These are phyloP conservation scores for Kradibia gibbosae DNA, from an alignment of 1,140 invertebrate genomes.

Conservation along the genomic window DNA sequence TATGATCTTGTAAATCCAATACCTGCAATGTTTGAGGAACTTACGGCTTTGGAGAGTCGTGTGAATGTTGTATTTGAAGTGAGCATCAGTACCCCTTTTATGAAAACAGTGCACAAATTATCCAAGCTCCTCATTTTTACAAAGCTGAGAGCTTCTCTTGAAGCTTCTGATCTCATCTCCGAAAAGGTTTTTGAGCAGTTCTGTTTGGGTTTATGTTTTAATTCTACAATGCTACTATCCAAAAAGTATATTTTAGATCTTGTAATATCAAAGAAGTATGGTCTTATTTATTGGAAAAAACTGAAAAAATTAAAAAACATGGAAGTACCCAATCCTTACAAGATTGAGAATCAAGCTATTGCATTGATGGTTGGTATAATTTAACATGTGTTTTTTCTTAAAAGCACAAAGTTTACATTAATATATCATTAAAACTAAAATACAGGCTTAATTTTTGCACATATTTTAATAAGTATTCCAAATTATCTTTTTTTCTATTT, in stretches of 20 bases:
- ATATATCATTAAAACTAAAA: neutral
- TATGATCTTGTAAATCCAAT: slow-evolving; percentile 61
- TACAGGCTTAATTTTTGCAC: too few species aligned
- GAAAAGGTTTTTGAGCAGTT: slow-evolving; percentile 58
- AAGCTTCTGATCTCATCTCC: slow-evolving; percentile 54
- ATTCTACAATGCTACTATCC: slow-evolving; percentile 61
- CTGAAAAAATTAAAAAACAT: slow-evolving; percentile 58
- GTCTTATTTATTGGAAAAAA: slow-evolving; percentile 67
- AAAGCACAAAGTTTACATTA: too few species aligned
- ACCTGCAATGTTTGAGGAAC: slow-evolving; percentile 61
- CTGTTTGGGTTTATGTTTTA: slow-evolving; percentile 59
- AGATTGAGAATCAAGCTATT: slow-evolving; percentile 73
- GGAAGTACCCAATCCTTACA: slow-evolving; percentile 54
- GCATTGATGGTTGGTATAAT: slow-evolving; percentile 70
- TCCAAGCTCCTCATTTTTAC: slow-evolving; percentile 60
- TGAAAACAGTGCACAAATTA: slow-evolving; percentile 65
- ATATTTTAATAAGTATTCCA: too few species aligned
- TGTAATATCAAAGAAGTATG: slow-evolving; percentile 62
- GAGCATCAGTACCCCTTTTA: slow-evolving; percentile 66
- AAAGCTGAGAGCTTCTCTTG: slow-evolving; percentile 64
- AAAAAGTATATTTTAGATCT: slow-evolving; percentile 66
- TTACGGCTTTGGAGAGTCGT: slow-evolving; percentile 62
- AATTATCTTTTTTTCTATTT: too few species aligned
- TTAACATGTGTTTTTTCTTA: slow-evolving; percentile 60
- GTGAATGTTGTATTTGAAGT: slow-evolving; percentile 66